Conservation (phyloP, 2,113 vertebrate genomes). For the Mandrillus leucophaeus region DNA sequence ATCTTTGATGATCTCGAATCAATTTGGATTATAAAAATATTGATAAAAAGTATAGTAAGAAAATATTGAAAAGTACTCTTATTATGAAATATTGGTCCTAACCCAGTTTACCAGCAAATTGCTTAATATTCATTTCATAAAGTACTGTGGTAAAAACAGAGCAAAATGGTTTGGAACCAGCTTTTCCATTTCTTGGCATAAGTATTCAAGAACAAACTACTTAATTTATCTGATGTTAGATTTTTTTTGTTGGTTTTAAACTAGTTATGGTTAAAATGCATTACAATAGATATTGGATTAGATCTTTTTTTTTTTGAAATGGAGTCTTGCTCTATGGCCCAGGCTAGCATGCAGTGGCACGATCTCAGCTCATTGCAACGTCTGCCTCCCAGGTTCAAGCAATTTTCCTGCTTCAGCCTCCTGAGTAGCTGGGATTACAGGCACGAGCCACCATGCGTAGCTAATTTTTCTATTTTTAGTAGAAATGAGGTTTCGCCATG, state of each 20-base stretch:
- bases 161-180: not conserved
- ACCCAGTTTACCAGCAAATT: not conserved
- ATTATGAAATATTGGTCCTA: not conserved
- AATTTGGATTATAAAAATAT: not conserved
- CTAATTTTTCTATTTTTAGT: no score
- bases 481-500: no score
- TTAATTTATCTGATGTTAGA: not conserved
- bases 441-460: accelerated
- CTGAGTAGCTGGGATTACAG: no score
- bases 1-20: not conserved
- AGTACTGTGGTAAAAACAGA: not conserved
- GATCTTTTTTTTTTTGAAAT: not conserved
- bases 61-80: not conserved
- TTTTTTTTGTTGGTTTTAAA: not conserved
- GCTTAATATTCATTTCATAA: not conserved
- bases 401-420: no score
- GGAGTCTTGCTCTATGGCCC: no score
- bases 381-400: no score
- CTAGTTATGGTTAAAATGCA: not conserved
- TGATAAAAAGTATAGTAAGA: not conserved
- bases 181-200: not conserved
- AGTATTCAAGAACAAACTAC: not conserved
- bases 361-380: no score
- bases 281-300: not conserved
- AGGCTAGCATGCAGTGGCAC: no score